Evolutionary conservation across 1,140 invertebrate genomes (phyloP).

Genomic region (Eupeodes corollae): DNA sequence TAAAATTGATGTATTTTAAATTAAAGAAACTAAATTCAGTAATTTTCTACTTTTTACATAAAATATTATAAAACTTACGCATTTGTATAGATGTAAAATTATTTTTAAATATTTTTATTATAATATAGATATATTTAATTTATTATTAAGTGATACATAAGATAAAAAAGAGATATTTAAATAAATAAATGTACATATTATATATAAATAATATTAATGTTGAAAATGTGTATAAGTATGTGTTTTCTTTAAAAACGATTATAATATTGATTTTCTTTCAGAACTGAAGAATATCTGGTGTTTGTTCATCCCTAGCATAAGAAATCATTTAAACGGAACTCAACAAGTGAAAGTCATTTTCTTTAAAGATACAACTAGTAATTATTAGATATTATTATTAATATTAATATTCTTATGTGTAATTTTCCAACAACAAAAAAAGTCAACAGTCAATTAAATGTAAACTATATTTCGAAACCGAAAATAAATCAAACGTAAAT

Average conservation of each 20-base stretch:
- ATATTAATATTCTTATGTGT: no score
- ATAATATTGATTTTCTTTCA: conserved; percentile 13
- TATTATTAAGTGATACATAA: neutral
- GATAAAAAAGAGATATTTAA: no score
- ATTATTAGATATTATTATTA: no score
- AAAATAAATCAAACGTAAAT: no score
- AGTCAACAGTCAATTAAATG: no score
- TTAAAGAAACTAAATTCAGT: neutral
- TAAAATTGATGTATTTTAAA: neutral
- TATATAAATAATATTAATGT: neutral
- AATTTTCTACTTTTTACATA: conserved; percentile 6
- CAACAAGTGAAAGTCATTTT: neutral
- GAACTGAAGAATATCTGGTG: conserved; percentile 32
- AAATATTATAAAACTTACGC: no score
- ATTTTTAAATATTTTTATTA: conserved; percentile 13
- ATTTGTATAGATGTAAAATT: conserved; percentile 14
- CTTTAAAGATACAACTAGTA: no score
- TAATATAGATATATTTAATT: neutral
- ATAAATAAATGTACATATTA: no score
- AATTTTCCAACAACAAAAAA: no score
- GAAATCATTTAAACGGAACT: conserved; percentile 21
- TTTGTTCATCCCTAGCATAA: conserved; percentile 21
- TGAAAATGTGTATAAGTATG: neutral
- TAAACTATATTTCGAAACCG: no score
- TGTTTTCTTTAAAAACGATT: neutral